phyloP scores from a whole-genome alignment of 1,140 invertebrate genomes.

The Diabrotica undecimpunctata region DNA sequence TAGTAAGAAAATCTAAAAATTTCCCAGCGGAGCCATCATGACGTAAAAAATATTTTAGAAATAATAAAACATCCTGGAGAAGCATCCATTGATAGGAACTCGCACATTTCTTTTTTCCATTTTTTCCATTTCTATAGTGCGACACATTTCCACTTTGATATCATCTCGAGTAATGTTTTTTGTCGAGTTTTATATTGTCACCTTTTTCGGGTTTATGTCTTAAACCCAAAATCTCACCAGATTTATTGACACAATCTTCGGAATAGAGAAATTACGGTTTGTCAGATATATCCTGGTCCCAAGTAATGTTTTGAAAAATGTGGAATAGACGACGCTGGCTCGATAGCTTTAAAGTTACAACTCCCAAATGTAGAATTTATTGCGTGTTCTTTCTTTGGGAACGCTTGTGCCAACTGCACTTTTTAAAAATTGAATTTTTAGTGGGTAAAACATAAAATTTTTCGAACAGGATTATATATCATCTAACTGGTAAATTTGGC shows the following conservation, averaged over 20 bases:
- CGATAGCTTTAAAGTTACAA: background rate
- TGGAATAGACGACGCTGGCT: background rate
- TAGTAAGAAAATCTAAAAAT: too few relatives aligned
- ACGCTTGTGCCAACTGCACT: background rate
- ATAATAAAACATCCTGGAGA: too few relatives aligned
- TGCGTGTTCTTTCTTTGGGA: background rate
- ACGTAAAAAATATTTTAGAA: too few relatives aligned
- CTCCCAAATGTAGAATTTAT: constrained; percentile 2
- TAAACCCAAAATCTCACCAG: constrained; percentile 13
- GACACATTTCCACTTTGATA: constrained; percentile 9
- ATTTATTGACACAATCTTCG: constrained; percentile 18
- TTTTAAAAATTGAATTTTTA: background rate
- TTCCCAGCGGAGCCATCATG: too few relatives aligned
- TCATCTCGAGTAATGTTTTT: constrained; percentile 11
- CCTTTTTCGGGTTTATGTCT: background rate
- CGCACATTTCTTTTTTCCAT: background rate
- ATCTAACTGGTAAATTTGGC: too few relatives aligned
- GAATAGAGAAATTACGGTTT: constrained; percentile 17
- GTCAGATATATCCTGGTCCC: constrained; percentile 8
- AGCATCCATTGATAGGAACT: too few relatives aligned
- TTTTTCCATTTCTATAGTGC: background rate
- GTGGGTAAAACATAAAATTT: background rate
- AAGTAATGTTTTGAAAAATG: constrained; percentile 12
- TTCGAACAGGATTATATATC: too few relatives aligned
- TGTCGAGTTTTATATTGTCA: constrained; percentile 12